Evolutionary conservation across 23 tunicate species (phyloP).

Genomic region (Styela plicata): DNA sequence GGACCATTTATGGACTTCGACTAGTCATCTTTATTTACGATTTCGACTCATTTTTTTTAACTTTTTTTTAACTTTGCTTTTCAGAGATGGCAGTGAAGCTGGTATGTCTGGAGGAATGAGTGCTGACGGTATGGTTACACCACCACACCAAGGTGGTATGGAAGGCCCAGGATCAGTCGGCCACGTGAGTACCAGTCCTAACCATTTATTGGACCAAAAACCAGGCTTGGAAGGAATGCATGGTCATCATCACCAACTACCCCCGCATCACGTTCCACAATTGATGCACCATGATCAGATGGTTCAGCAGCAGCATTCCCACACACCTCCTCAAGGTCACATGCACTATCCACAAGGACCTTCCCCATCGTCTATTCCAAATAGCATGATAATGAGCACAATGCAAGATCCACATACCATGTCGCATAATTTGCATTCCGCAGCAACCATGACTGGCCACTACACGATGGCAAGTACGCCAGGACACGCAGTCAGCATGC

Average conservation of each 20-base stretch:
- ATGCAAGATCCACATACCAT: slow-evolving; percentile 63
- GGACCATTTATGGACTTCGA: too few relatives aligned
- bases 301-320: slow-evolving; percentile 38
- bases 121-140: slow-evolving; percentile 60
- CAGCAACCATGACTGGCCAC: slow-evolving; percentile 46
- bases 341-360: slow-evolving; percentile 48
- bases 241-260: slow-evolving; percentile 43
- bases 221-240: slow-evolving; percentile 58
- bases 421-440: slow-evolving; percentile 35
- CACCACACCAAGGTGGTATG: slow-evolving; percentile 64
- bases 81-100: slow-evolving; percentile 88
- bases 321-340: slow-evolving; percentile 82
- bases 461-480: slow-evolving; percentile 70
- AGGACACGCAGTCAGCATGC: slow-evolving; percentile 38
- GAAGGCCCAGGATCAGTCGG: slow-evolving; percentile 55
- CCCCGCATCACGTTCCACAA: slow-evolving; percentile 46
- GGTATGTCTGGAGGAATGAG: slow-evolving; percentile 34
- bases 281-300: slow-evolving; percentile 45
- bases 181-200: slow-evolving; percentile 49
- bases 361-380: slow-evolving; percentile 41
- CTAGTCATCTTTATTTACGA: too few relatives aligned
- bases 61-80: slow-evolving; percentile 3
- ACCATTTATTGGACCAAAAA: slow-evolving; percentile 62
- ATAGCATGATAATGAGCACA: slow-evolving; percentile 88
- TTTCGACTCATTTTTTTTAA: too few relatives aligned